Evolutionary conservation across 1,140 invertebrate species (phyloP).

Genomic region (Adoxophyes honmai): DNA sequence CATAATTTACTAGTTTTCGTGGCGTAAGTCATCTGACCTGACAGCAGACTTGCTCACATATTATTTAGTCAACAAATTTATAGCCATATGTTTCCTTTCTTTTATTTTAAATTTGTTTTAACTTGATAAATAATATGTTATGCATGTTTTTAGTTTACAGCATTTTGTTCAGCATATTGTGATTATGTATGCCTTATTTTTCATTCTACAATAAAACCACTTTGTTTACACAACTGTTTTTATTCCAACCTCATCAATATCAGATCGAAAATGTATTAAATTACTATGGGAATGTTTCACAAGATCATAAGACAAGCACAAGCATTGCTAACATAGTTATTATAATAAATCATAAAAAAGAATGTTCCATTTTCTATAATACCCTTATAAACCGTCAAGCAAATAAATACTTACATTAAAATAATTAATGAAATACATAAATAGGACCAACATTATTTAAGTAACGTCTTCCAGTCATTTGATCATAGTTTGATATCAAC

Average conservation of each 20-base stretch:
- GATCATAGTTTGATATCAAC: slow-evolving; percentile 8
- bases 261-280: neutral
- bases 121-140: neutral
- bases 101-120: neutral
- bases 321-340: slow-evolving; percentile 24
- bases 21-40: too few relatives aligned
- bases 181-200: neutral
- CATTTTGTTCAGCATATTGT: neutral
- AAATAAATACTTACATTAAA: slow-evolving; percentile 4
- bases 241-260: slow-evolving; percentile 12
- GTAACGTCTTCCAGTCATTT: slow-evolving; percentile 8
- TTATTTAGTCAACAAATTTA: too few relatives aligned
- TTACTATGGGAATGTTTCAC: slow-evolving; percentile 19
- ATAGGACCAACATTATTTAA: slow-evolving; percentile 6
- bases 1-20: too few relatives aligned
- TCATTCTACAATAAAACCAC: slow-evolving; percentile 8
- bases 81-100: too few relatives aligned
- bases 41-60: too few relatives aligned
- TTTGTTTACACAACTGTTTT: neutral
- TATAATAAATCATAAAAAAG: slow-evolving; percentile 15
- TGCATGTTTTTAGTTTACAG: neutral
- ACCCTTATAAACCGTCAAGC: neutral
- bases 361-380: slow-evolving; percentile 11
- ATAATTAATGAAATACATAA: slow-evolving; percentile 8
- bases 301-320: too few relatives aligned